Conservation (phyloP, 2,113 vertebrate species). For the Carettochelys insculpta region DNA sequence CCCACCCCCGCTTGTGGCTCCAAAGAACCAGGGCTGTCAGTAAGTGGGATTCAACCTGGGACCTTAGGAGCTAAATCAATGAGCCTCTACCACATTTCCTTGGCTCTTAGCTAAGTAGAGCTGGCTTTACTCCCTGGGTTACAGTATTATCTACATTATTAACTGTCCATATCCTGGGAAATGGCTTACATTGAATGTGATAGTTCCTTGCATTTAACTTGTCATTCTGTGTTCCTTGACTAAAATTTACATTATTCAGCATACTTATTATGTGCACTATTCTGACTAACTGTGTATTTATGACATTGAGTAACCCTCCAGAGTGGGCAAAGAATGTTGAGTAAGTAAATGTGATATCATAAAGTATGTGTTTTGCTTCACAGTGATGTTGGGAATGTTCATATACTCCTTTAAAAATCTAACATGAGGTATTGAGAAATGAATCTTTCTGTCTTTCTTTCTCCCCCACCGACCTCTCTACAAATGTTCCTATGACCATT, state of each 20-base stretch:
- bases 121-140: no score
- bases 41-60: no score
- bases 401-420: background rate
- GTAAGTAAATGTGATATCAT: constrained; percentile 80
- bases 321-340: constrained; percentile 90
- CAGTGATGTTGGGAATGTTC: background rate
- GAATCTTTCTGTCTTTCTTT: background rate
- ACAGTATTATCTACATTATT: background rate
- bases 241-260: constrained; percentile 84
- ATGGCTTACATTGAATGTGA: background rate
- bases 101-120: no score
- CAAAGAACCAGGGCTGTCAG: no score
- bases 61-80: no score
- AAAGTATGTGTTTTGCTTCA: background rate
- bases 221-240: constrained; percentile 82
- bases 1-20: no score
- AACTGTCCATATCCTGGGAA: background rate
- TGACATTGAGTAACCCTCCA: constrained; percentile 81
- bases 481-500: background rate
- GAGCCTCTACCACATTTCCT: no score
- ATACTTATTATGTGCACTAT: constrained; percentile 96
- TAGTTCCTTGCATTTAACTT: background rate
- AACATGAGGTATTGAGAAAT: background rate
- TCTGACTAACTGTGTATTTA: constrained; percentile 94
- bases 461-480: no score